Conservation (phyloP, 2,113 vertebrate species). For the Sylvietta virens region DNA sequence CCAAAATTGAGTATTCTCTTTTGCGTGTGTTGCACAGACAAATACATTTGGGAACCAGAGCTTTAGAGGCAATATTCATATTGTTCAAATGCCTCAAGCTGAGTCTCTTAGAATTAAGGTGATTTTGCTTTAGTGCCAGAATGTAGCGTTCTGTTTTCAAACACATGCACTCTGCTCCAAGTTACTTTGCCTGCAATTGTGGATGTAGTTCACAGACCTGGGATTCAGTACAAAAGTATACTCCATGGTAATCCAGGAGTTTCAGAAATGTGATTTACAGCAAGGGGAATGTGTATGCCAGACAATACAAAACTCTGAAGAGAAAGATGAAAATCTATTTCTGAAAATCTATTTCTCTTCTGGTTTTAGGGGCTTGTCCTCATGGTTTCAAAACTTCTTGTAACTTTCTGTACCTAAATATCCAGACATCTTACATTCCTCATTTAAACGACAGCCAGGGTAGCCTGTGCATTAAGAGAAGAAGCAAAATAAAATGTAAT, state of each 20-base stretch:
- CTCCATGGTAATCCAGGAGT: neutral
- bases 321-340: neutral
- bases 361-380: neutral
- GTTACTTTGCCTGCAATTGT: neutral
- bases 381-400: neutral
- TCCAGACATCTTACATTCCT: neutral
- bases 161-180: fast-evolving
- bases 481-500: neutral
- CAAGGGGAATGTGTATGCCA: neutral
- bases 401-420: neutral
- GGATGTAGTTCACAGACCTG: neutral
- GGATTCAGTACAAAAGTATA: neutral
- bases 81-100: neutral
- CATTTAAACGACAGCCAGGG: neutral
- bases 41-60: neutral
- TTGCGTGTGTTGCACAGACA: neutral
- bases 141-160: neutral
- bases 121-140: neutral
- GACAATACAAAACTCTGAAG: neutral
- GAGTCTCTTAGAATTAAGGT: neutral
- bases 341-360: neutral
- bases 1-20: neutral
- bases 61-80: neutral
- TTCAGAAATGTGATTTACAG: neutral
- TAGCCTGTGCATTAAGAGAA: neutral